Percentiles rank a stretch among this genome's conserved stretches.
These are phyloP conservation scores for Linepithema humile DNA, from an alignment of 1,140 invertebrate genomes.

Conservation along the genomic window DNA sequence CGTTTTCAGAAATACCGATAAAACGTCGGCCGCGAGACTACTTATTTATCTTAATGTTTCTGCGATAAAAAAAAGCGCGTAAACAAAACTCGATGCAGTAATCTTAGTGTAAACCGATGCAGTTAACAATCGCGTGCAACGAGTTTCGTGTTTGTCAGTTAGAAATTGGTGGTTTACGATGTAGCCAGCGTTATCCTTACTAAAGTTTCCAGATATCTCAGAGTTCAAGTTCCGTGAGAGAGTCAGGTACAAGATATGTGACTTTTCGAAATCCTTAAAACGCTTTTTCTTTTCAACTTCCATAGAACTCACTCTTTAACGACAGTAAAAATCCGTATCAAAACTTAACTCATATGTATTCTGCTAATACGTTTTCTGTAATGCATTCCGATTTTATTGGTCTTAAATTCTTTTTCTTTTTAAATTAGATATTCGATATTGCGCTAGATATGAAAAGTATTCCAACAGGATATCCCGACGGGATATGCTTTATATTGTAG, in stretches of 20 bases:
- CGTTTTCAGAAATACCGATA: slow-evolving; percentile 3
- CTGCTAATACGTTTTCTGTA: too few species aligned
- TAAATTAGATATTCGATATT: not conserved
- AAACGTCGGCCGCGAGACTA: not conserved
- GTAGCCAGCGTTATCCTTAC: not conserved
- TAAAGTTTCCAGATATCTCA: slow-evolving; percentile 4
- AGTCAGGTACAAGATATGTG: too few species aligned
- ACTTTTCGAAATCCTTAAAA: too few species aligned
- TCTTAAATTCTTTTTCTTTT: too few species aligned
- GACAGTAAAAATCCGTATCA: too few species aligned
- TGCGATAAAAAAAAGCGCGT: slow-evolving; percentile 17
- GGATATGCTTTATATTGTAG: not conserved
- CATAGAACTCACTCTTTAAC: too few species aligned
- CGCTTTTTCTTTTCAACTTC: too few species aligned
- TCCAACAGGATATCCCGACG: not conserved
- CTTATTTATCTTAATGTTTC: slow-evolving; percentile 27
- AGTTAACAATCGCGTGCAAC: not conserved
- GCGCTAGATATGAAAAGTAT: too few species aligned
- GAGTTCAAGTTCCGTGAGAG: too few species aligned
- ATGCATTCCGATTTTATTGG: too few species aligned
- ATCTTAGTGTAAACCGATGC: not conserved
- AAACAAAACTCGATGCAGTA: slow-evolving; percentile 20
- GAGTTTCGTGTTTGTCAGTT: not conserved
- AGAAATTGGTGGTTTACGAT: not conserved
- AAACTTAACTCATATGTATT: too few species aligned